Evolutionary conservation across 2,888 invertebrate species (phyloP).

Genomic region (Acleris holmiana): DNA sequence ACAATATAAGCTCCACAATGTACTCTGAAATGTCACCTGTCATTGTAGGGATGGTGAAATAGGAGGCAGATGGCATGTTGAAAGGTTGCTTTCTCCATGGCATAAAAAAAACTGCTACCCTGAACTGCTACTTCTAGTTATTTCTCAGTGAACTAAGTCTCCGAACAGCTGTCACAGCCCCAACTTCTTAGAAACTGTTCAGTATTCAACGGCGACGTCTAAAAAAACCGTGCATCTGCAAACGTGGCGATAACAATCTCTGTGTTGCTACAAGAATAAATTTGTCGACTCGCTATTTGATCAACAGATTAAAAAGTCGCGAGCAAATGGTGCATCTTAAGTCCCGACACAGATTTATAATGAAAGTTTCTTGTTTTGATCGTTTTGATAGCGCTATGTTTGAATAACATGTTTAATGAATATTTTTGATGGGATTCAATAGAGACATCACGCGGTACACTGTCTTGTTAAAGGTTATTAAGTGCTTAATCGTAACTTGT

Average conservation of each 20-base stretch:
- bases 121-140: conserved; percentile 2
- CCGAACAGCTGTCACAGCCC: conserved; percentile 16
- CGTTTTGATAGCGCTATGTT: conserved; percentile 29
- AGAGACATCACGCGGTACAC: too few species aligned
- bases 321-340: conserved; percentile 68
- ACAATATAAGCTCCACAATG: too few species aligned
- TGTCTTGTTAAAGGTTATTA: too few species aligned
- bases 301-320: conserved; percentile 74
- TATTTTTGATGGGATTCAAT: background rate
- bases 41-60: too few species aligned
- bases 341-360: conserved; percentile 40
- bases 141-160: conserved; percentile 14
- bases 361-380: conserved; percentile 36
- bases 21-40: too few species aligned
- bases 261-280: conserved; percentile 70
- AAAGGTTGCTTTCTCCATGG: too few species aligned
- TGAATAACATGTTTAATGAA: conserved; percentile 7
- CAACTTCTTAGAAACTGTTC: conserved; percentile 34
- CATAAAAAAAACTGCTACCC: too few species aligned
- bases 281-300: conserved; percentile 77
- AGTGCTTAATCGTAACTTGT: too few species aligned
- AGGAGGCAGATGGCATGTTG: too few species aligned
- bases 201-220: conserved; percentile 38
- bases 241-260: conserved; percentile 66
- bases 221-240: conserved; percentile 52